These are phyloP conservation scores for Camponotus fellah DNA, from an alignment of 2,888 invertebrate genomes.

Conservation along the genomic window DNA sequence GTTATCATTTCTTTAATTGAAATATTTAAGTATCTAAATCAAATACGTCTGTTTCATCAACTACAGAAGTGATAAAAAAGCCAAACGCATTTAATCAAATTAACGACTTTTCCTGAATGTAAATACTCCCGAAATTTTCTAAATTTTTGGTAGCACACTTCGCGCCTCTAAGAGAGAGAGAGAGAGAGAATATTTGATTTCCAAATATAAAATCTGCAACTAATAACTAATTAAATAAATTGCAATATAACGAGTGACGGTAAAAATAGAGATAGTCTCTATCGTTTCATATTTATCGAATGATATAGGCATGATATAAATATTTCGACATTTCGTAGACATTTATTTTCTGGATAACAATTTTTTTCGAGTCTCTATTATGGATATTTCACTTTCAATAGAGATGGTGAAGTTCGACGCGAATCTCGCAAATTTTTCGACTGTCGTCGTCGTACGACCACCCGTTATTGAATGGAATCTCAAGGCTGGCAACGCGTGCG, in stretches of 20 bases:
- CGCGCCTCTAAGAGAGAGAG: background rate
- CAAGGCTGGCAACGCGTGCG: constrained; percentile 74
- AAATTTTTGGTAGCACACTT: background rate
- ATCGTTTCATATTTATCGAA: background rate
- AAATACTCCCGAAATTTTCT: background rate
- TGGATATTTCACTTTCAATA: background rate
- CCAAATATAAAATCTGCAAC: background rate
- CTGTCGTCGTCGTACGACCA: constrained; percentile 37
- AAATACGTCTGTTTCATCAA: too few species aligned
- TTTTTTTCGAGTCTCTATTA: background rate
- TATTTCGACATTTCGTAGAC: constrained; percentile 1
- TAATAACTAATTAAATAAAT: constrained; percentile 2
- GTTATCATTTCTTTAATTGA: too few species aligned
- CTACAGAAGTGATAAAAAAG: background rate
- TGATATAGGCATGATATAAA: background rate
- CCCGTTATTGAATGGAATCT: constrained; percentile 81
- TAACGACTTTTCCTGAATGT: background rate
- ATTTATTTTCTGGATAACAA: background rate
- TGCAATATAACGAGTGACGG: background rate
- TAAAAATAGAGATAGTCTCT: background rate
- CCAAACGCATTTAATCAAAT: background rate
- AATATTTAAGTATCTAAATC: too few species aligned
- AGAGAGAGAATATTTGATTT: background rate
- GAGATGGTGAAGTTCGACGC: background rate
- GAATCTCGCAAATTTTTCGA: constrained; percentile 12